Percentiles rank a stretch among this genome's conserved stretches.
Conservation (phyloP, 2,113 vertebrate species). For the Lepus europaeus region DNA sequence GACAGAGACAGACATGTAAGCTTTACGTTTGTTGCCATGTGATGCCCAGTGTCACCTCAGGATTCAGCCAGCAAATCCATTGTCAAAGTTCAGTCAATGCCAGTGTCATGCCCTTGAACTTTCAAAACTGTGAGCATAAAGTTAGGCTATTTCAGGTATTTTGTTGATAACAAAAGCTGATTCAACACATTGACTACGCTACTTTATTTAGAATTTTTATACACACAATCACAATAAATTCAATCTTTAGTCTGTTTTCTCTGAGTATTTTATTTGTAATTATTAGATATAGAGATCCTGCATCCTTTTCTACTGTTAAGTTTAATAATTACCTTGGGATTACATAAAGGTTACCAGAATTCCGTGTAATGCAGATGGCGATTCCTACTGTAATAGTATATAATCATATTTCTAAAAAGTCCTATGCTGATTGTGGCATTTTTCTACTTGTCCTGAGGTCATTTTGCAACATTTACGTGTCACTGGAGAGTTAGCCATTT, state of each 20-base stretch:
- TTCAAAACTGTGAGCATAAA: no score
- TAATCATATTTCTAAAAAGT: constrained; percentile 3
- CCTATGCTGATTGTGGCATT: not conserved
- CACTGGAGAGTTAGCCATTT: not conserved
- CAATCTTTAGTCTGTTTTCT: not conserved
- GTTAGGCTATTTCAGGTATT: no score
- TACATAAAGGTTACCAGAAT: constrained; percentile 24
- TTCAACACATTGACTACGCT: not conserved
- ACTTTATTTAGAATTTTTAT: constrained; percentile 13
- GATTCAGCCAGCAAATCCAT: no score
- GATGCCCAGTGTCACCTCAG: no score
- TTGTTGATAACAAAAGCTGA: no score
- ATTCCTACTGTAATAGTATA: not conserved
- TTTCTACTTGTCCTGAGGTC: not conserved
- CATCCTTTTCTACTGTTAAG: not conserved
- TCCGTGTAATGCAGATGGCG: not conserved
- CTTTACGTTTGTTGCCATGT: no score
- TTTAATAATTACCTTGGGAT: constrained; percentile 28
- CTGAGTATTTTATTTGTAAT: not conserved
- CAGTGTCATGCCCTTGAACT: no score
- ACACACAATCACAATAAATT: not conserved
- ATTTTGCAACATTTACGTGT: not conserved
- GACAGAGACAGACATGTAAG: no score
- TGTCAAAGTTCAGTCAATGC: no score
- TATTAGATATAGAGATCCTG: not conserved